Conservation (phyloP, 2,113 vertebrate species). For the Macquaria ambigua region DNA sequence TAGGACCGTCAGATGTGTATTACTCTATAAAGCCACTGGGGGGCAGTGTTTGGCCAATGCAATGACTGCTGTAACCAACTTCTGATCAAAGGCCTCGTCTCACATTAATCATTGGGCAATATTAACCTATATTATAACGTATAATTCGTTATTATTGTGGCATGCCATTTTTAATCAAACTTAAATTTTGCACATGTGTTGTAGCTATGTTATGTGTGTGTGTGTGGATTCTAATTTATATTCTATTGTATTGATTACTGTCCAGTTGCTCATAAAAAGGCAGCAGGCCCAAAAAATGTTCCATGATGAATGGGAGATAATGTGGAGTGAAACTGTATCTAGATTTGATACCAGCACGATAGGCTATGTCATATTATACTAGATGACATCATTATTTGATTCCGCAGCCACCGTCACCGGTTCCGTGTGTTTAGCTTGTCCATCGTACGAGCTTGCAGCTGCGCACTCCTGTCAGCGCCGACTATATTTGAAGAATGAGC, state of each 20-base stretch:
- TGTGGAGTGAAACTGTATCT: background rate
- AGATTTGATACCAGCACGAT: background rate
- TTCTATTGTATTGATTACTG: background rate
- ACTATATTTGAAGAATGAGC: background rate
- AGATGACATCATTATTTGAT: slow-evolving; percentile 61
- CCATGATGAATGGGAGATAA: background rate
- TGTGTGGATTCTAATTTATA: background rate
- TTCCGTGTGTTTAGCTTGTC: slow-evolving; percentile 1
- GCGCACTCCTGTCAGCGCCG: slow-evolving; percentile 56
- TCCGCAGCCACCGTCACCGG: slow-evolving; percentile 44
- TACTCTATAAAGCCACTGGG: background rate
- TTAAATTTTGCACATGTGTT: background rate
- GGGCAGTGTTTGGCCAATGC: background rate
- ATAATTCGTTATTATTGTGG: background rate
- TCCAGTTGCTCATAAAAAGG: background rate
- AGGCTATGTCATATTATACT: slow-evolving; percentile 10
- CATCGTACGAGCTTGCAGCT: slow-evolving; percentile 56
- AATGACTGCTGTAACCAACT: background rate
- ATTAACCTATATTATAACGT: background rate
- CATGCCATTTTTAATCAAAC: background rate
- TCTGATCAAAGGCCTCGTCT: background rate
- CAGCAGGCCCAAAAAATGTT: background rate
- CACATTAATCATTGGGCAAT: background rate
- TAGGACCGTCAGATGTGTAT: background rate
- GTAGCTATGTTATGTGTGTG: background rate